Percentiles rank a stretch among this genome's conserved stretches.
Conservation (phyloP, 2,113 vertebrate species). For the Leucoraja erinaceus region DNA sequence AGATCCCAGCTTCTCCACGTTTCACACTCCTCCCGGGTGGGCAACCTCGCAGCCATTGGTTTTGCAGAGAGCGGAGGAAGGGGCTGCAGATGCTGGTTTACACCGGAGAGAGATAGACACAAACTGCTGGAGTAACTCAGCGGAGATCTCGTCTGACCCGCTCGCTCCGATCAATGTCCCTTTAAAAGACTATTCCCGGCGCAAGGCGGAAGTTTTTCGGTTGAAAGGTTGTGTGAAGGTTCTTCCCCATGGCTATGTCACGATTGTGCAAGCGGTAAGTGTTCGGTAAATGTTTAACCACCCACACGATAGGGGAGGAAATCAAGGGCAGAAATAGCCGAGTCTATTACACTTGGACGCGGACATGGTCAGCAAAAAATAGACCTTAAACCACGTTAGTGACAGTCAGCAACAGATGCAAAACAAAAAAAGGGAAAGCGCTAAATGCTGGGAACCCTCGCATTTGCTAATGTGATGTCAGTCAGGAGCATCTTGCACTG, state of each 20-base stretch:
- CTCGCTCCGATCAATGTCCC: background rate
- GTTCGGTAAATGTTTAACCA: background rate
- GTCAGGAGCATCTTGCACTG: background rate
- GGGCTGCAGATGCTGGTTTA: too few species aligned
- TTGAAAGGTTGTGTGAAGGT: background rate
- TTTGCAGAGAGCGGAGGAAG: too few species aligned
- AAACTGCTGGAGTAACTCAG: too few species aligned
- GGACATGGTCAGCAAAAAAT: background rate
- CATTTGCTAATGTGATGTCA: too few species aligned
- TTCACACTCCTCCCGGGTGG: constrained; percentile 67
- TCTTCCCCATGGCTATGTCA: background rate
- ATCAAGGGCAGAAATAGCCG: background rate
- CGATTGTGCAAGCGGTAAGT: background rate
- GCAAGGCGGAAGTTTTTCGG: background rate
- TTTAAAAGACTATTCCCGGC: background rate
- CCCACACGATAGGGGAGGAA: background rate
- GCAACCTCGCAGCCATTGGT: constrained; percentile 61
- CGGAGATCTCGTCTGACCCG: background rate
- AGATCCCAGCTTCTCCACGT: constrained; percentile 66
- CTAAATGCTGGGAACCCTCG: too few species aligned
- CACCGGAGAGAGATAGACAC: too few species aligned
- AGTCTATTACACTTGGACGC: background rate
- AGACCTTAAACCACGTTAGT: background rate
- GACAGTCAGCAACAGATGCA: background rate
- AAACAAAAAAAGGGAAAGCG: too few species aligned